These are phyloP conservation scores for Deilephila porcellus DNA, from an alignment of 2,888 invertebrate species.

Conservation along the genomic window DNA sequence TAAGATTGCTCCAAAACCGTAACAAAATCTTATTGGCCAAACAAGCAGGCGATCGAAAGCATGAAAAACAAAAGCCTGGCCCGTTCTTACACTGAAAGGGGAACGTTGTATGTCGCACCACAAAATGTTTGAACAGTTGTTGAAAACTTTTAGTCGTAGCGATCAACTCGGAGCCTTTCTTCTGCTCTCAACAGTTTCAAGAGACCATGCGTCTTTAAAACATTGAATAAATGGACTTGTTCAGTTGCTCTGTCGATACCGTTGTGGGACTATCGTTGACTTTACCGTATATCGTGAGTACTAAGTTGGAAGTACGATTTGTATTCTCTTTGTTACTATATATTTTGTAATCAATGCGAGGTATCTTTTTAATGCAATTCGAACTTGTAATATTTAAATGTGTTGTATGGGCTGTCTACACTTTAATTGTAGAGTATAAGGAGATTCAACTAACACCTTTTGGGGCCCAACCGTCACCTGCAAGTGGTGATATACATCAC, in stretches of 20 bases:
- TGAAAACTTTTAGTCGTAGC: conserved; percentile 79
- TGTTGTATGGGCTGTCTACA: too few species aligned
- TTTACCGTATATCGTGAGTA: neutral
- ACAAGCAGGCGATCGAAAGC: conserved; percentile 63
- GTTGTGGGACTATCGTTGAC: conserved; percentile 4
- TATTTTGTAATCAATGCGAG: too few species aligned
- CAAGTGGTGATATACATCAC: too few species aligned
- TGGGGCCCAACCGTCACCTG: too few species aligned
- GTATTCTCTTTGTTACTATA: too few species aligned
- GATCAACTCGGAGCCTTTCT: conserved; percentile 71
- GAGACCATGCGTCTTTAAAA: conserved; percentile 68
- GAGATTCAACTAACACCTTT: too few species aligned
- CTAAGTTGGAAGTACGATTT: too few species aligned
- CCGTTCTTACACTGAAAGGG: conserved; percentile 67
- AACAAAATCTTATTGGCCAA: conserved; percentile 39
- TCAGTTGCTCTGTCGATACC: conserved; percentile 38
- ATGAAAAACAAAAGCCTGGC: conserved; percentile 55
- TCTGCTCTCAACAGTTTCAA: conserved; percentile 56
- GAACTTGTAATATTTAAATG: too few species aligned
- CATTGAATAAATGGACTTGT: conserved; percentile 68
- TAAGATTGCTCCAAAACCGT: conserved; percentile 31
- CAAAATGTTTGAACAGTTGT: conserved; percentile 82
- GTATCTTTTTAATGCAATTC: too few species aligned
- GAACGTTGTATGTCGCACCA: conserved; percentile 76
- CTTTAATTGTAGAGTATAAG: too few species aligned